A percentile compares a stretch with the other conserved stretches of the same genome.
Conservation (phyloP, 2,113 vertebrate genomes). For the Microtus ochrogaster region DNA sequence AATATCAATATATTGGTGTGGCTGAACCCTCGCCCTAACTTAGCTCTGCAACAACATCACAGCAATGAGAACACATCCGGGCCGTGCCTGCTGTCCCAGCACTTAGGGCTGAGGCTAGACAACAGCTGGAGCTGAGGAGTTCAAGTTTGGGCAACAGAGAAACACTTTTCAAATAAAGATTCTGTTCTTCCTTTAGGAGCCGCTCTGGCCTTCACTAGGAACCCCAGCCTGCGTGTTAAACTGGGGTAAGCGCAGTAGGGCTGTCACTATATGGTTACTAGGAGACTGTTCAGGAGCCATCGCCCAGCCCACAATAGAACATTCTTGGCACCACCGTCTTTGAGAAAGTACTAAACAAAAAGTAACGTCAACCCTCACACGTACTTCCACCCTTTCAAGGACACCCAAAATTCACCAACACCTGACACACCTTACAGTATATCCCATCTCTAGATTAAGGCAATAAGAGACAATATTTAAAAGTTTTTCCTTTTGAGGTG, state of each 20-base stretch:
- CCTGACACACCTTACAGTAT: background rate
- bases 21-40: too few relatives aligned
- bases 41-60: background rate
- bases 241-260: too few relatives aligned
- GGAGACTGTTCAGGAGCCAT: accelerated
- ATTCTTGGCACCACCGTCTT: background rate
- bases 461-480: background rate
- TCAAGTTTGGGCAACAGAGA: background rate
- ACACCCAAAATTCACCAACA: background rate
- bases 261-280: background rate
- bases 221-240: too few relatives aligned
- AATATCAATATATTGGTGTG: too few relatives aligned
- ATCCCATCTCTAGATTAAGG: background rate
- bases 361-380: background rate
- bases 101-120: background rate
- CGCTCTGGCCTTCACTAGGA: background rate
- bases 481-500: background rate
- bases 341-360: background rate
- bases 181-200: background rate
- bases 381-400: background rate
- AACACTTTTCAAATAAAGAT: background rate
- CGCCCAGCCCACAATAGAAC: background rate
- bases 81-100: background rate
- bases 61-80: background rate
- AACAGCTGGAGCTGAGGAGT: background rate